A percentile compares a stretch with the other conserved stretches of the same genome.
phyloP scores from a whole-genome alignment of 2,113 vertebrate genomes.

The Lophochroa leadbeateri region DNA sequence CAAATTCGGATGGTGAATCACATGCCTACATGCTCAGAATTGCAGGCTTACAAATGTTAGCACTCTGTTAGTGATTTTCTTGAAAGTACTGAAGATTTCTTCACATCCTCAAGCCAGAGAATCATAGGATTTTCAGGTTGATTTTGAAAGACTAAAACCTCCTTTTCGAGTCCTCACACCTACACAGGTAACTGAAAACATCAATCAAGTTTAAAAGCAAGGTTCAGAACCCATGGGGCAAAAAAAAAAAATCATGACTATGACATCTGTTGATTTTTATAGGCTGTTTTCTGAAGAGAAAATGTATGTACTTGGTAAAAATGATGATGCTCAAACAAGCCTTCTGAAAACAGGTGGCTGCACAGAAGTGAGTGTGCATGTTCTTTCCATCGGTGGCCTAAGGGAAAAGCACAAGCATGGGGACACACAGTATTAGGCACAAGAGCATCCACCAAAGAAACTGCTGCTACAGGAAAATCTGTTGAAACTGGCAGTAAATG shows the following conservation, averaged over 20 bases:
- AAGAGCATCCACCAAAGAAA: slow-evolving; percentile 22
- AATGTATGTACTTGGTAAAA: background rate
- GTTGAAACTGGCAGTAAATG: slow-evolving; percentile 29
- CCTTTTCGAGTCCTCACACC: background rate
- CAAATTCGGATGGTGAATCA: background rate
- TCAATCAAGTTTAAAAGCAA: background rate
- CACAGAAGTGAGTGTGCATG: background rate
- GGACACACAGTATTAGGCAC: background rate
- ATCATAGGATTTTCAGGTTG: background rate
- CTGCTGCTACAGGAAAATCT: slow-evolving; percentile 19
- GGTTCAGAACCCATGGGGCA: background rate
- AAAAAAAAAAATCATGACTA: background rate
- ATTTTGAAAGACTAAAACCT: background rate
- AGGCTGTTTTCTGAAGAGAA: background rate
- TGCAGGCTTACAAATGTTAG: background rate
- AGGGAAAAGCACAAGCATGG: background rate
- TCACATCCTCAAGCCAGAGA: background rate
- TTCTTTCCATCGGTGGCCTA: background rate
- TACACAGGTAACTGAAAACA: background rate
- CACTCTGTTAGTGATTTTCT: background rate
- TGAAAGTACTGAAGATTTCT: background rate
- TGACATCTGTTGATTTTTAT: slow-evolving; percentile 19
- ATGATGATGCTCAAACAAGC: background rate
- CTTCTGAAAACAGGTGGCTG: background rate
- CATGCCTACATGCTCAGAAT: background rate